Evolutionary conservation across 1,140 invertebrate species (phyloP).

Genomic region (Acyrthosiphon pisum): DNA sequence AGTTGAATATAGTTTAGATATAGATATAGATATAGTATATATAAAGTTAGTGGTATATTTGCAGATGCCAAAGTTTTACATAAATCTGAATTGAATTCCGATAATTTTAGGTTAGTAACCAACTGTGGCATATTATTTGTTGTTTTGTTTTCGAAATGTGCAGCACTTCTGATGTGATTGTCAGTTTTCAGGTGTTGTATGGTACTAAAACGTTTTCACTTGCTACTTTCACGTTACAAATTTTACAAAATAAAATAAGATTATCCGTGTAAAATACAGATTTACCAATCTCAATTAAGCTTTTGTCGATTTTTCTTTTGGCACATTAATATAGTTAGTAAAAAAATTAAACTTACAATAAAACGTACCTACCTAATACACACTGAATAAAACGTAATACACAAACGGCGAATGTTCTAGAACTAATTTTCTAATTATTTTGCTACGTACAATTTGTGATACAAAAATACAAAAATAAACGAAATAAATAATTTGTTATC

Average conservation of each 20-base stretch:
- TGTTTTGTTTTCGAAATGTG: not conserved
- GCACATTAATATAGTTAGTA: not conserved
- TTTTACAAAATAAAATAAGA: too few relatives aligned
- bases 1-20: too few relatives aligned
- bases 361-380: not conserved
- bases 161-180: not conserved
- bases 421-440: too few relatives aligned
- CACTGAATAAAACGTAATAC: not conserved
- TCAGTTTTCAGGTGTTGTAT: not conserved
- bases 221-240: too few relatives aligned
- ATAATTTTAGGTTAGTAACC: not conserved
- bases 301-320: conserved; percentile 2
- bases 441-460: too few relatives aligned
- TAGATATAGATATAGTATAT: too few relatives aligned
- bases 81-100: not conserved
- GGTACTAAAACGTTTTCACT: too few relatives aligned
- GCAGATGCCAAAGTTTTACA: not conserved
- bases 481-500: too few relatives aligned
- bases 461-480: too few relatives aligned
- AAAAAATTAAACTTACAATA: not conserved
- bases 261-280: too few relatives aligned
- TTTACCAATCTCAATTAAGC: not conserved
- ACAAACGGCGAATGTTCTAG: not conserved
- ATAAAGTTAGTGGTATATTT: not conserved
- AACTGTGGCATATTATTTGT: conserved; percentile 1